Conservation (phyloP, 2,113 vertebrate genomes). For the Podarcis cretensis region DNA sequence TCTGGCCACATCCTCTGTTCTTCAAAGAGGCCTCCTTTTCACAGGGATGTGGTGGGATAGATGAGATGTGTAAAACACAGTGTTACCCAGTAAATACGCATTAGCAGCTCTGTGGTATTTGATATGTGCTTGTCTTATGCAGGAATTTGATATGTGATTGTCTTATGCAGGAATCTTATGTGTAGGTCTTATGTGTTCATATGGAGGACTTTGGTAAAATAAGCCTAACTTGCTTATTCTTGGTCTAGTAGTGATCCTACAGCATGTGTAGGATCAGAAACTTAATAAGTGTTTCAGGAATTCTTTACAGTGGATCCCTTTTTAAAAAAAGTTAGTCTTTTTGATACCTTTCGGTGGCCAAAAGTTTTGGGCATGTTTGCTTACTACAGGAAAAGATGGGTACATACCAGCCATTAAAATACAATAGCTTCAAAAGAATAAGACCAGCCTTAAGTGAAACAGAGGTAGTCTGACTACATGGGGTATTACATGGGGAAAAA, state of each 20-base stretch:
- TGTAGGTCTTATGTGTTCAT: no score
- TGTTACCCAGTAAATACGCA: not conserved
- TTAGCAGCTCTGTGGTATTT: not conserved
- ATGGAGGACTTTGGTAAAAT: no score
- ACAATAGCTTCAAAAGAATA: not conserved
- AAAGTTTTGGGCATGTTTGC: not conserved
- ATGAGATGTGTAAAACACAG: no score
- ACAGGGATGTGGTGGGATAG: not conserved
- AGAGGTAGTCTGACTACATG: not conserved
- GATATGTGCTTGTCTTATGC: not conserved
- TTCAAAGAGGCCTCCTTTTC: not conserved
- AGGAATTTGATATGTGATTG: no score
- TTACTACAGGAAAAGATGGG: not conserved
- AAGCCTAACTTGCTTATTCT: no score
- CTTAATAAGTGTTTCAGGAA: not conserved
- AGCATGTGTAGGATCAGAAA: not conserved
- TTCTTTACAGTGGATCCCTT: constrained; percentile 4
- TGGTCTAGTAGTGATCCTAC: no score
- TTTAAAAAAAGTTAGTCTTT: not conserved
- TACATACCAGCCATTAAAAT: not conserved
- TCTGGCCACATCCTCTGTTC: not conserved
- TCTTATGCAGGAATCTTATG: not conserved
- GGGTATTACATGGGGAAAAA: not conserved
- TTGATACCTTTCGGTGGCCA: not conserved
- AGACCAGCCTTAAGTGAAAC: not conserved